phyloP scores from a whole-genome alignment of 2,113 vertebrate species.

The Hassar affinis region DNA sequence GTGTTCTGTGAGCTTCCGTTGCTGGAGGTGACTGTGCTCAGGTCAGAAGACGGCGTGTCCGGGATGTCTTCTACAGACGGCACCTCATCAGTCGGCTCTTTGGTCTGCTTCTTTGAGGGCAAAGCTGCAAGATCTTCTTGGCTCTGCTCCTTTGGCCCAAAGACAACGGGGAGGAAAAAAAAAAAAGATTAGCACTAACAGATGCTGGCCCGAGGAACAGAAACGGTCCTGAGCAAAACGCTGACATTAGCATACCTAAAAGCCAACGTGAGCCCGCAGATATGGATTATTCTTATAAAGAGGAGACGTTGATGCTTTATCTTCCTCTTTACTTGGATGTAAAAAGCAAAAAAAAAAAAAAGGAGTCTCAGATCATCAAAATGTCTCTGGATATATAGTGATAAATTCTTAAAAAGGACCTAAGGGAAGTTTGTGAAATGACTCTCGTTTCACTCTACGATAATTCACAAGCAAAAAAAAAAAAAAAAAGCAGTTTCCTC shows the following conservation, averaged over 20 bases:
- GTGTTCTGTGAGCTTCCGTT: conserved; percentile 88
- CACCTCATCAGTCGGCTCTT: conserved; percentile 79
- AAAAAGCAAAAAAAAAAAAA: neutral
- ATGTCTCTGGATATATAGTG: neutral
- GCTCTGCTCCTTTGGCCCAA: conserved; percentile 81
- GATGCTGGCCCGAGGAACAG: neutral
- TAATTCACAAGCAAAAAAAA: neutral
- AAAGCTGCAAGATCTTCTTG: conserved; percentile 84
- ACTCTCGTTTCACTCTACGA: neutral
- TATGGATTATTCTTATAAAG: conserved; percentile 1
- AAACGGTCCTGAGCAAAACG: neutral
- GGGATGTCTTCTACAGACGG: conserved; percentile 83
- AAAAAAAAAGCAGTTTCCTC: conserved; percentile 11
- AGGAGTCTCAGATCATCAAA: neutral
- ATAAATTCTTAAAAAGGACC: conserved; percentile 24
- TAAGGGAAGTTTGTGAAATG: conserved; percentile 13
- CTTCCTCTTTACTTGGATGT: conserved; percentile 1
- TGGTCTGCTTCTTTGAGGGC: conserved; percentile 80
- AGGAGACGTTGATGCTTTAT: conserved; percentile 12
- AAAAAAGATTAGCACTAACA: conserved; percentile 9
- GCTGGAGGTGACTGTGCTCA: conserved; percentile 86
- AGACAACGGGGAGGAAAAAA: neutral
- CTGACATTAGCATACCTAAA: neutral
- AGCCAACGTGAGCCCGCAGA: neutral
- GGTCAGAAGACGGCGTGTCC: conserved; percentile 89